A percentile compares a stretch with the other conserved stretches of the same genome.
Conservation (phyloP, 2,888 invertebrate genomes). For the Neoitamus cyanurus region DNA sequence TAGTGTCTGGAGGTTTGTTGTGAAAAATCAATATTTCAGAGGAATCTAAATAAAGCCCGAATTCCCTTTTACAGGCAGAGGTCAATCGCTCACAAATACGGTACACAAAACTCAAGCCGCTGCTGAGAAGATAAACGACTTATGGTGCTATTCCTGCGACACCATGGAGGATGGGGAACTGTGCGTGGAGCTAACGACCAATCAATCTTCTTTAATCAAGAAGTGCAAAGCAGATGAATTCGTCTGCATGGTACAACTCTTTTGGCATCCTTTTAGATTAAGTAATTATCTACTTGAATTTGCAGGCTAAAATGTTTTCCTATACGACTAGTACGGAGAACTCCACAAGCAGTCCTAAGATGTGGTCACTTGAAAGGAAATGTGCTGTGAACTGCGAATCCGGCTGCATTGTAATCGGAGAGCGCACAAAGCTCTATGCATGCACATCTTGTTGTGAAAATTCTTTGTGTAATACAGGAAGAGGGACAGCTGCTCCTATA, state of each 20-base stretch:
- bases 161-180: slow-evolving; percentile 79
- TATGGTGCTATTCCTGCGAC: slow-evolving; percentile 85
- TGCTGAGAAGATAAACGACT: slow-evolving; percentile 79
- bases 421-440: slow-evolving; percentile 86
- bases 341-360: slow-evolving; percentile 77
- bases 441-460: slow-evolving; percentile 87
- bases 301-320: slow-evolving; percentile 79
- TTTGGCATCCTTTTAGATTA: neutral
- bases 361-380: slow-evolving; percentile 87
- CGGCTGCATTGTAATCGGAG: slow-evolving; percentile 90
- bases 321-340: slow-evolving; percentile 87
- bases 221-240: slow-evolving; percentile 81
- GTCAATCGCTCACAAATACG: slow-evolving; percentile 69
- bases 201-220: slow-evolving; percentile 72
- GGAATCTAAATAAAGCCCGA: neutral
- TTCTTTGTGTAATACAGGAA: slow-evolving; percentile 82
- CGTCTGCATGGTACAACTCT: slow-evolving; percentile 77
- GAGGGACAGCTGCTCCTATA: slow-evolving; percentile 66
- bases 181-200: slow-evolving; percentile 75
- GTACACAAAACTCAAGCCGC: slow-evolving; percentile 84
- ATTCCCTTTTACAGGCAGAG: slow-evolving; percentile 54
- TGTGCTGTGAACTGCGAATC: slow-evolving; percentile 87
- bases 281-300: neutral
- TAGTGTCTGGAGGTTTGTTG: slow-evolving; percentile 66
- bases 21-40: slow-evolving; percentile 44